phyloP scores from a whole-genome alignment of 2,888 invertebrate species.

The Homarus gammarus region DNA sequence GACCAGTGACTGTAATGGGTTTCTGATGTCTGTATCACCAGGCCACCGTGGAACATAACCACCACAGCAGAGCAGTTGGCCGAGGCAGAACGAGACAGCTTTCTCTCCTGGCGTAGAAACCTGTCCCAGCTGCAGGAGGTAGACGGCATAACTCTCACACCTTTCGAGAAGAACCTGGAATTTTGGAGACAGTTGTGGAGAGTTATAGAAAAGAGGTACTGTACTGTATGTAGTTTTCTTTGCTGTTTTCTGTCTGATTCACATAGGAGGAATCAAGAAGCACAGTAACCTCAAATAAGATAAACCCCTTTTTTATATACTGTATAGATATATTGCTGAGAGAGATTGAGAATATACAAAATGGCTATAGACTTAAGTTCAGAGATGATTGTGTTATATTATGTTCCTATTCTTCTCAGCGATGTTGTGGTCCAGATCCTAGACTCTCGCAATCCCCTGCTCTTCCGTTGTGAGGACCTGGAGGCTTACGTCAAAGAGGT shows the following conservation, averaged over 20 bases:
- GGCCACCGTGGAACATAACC: constrained; percentile 69
- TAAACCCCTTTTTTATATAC: no score
- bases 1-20: no score
- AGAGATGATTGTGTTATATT: no score
- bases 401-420: constrained; percentile 83
- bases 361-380: no score
- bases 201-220: constrained; percentile 93
- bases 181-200: constrained; percentile 99
- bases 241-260: no score
- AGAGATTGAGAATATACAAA: no score
- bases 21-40: no score
- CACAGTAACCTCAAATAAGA: no score
- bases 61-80: constrained; percentile 88
- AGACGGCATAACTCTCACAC: constrained; percentile 91
- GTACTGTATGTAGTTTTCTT: background rate
- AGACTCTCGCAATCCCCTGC: constrained; percentile 96
- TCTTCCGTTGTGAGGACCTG: constrained; percentile 95
- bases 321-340: no score
- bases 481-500: constrained; percentile 91
- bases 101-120: constrained; percentile 93
- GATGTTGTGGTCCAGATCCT: constrained; percentile 96
- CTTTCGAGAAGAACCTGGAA: constrained; percentile 98
- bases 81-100: constrained; percentile 88
- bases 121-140: constrained; percentile 89
- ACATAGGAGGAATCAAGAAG: no score